A percentile compares a stretch with the other conserved stretches of the same genome.
These are phyloP conservation scores for Pipistrellus kuhlii DNA, from an alignment of 2,797 vertebrate species.

Conservation along the genomic window DNA sequence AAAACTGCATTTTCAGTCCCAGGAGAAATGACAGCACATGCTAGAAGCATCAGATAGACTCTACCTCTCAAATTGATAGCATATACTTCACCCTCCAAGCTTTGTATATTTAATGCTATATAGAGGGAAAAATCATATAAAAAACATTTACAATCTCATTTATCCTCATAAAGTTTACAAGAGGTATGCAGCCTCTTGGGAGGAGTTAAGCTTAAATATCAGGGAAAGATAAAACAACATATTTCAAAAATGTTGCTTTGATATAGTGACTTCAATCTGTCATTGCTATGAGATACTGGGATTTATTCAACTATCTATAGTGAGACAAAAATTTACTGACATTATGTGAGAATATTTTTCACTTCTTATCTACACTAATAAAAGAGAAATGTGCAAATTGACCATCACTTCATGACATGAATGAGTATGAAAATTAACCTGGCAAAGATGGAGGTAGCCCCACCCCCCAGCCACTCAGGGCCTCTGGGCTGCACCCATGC, in stretches of 20 bases:
- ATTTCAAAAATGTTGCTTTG: not conserved
- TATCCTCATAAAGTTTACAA: not conserved
- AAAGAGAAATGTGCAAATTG: too few relatives aligned
- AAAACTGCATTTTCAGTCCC: constrained; percentile 11
- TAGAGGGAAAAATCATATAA: not conserved
- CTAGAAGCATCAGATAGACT: not conserved
- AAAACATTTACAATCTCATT: not conserved
- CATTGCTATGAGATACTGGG: not conserved
- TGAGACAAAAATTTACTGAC: not conserved
- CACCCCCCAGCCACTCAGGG: too few relatives aligned
- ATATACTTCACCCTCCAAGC: not conserved
- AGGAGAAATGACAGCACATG: not conserved
- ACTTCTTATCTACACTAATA: not conserved
- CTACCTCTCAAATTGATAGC: not conserved
- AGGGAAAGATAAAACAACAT: not conserved
- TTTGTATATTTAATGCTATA: constrained; percentile 21
- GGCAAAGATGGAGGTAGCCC: too few relatives aligned
- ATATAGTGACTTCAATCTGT: not conserved
- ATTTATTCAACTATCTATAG: not conserved
- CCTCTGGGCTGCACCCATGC: too few relatives aligned
- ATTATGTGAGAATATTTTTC: not conserved
- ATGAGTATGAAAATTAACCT: too few relatives aligned
- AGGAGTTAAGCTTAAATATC: not conserved
- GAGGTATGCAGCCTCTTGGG: not conserved
- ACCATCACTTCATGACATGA: too few relatives aligned